Evolutionary conservation across 2,888 invertebrate species (phyloP).

Genomic region (Glyphotaelius pellucidus): DNA sequence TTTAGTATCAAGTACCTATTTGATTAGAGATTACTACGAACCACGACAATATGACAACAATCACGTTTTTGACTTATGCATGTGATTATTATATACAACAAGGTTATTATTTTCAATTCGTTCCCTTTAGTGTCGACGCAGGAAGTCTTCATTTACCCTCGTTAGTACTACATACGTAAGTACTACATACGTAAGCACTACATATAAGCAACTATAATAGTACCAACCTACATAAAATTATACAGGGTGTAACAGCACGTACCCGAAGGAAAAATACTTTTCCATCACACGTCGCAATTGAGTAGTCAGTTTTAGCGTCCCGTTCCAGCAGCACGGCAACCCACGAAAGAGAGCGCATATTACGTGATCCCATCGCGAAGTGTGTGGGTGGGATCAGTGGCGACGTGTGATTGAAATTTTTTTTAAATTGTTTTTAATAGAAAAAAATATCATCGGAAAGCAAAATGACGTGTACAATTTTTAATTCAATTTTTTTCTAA

Average conservation of each 20-base stretch:
- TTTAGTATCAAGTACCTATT: background rate
- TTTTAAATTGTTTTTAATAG: too few species aligned
- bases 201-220: background rate
- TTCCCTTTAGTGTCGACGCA: background rate
- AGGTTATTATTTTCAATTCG: background rate
- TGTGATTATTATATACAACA: background rate
- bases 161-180: constrained; percentile 7
- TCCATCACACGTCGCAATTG: too few species aligned
- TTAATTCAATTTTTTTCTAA: too few species aligned
- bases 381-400: too few species aligned
- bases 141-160: constrained; percentile 33
- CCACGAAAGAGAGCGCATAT: too few species aligned
- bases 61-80: background rate
- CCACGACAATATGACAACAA: background rate
- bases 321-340: too few species aligned
- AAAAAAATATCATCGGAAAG: too few species aligned
- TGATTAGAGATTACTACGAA: background rate
- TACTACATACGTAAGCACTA: background rate
- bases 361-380: too few species aligned
- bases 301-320: too few species aligned
- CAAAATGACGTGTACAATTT: too few species aligned
- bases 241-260: background rate
- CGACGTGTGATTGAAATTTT: too few species aligned
- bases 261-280: too few species aligned
- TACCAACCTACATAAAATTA: background rate